Conservation (phyloP, 2,113 vertebrate species). For the Xiphias gladius region DNA sequence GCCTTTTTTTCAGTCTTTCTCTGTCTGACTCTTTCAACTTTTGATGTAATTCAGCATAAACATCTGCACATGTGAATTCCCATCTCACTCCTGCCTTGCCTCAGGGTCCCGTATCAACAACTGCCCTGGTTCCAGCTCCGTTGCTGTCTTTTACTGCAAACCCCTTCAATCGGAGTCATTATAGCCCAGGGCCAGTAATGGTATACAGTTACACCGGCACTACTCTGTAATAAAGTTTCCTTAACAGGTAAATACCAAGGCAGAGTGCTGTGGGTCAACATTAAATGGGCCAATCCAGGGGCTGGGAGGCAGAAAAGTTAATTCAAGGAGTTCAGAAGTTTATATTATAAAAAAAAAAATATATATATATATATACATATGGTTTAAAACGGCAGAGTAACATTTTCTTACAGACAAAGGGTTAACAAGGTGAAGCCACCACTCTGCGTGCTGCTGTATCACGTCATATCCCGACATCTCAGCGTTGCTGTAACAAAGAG, state of each 20-base stretch:
- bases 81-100: conserved; percentile 19
- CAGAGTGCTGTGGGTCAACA: conserved; percentile 41
- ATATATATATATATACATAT: no score
- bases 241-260: conserved; percentile 71
- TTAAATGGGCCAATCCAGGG: conserved; percentile 47
- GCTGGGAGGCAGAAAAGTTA: conserved; percentile 12
- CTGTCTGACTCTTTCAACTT: conserved; percentile 19
- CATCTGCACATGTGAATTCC: conserved; percentile 45
- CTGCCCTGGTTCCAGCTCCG: conserved; percentile 49
- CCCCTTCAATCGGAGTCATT: conserved; percentile 80
- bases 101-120: conserved; percentile 47
- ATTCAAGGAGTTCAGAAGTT: conserved; percentile 48
- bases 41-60: conserved; percentile 37
- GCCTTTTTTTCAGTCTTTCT: conserved; percentile 1
- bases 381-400: conserved; percentile 10
- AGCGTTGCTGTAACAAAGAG: conserved; percentile 50
- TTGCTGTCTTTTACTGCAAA: conserved; percentile 65
- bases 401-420: conserved; percentile 31
- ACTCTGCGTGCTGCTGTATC: conserved; percentile 55
- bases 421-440: conserved; percentile 66
- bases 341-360: not conserved
- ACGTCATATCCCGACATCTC: conserved; percentile 60
- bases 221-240: conserved; percentile 82
- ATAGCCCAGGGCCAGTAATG: conserved; percentile 79
- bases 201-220: conserved; percentile 75